These are phyloP conservation scores for Orchesellides sinensis DNA, from an alignment of 2,888 invertebrate genomes.

Conservation along the genomic window DNA sequence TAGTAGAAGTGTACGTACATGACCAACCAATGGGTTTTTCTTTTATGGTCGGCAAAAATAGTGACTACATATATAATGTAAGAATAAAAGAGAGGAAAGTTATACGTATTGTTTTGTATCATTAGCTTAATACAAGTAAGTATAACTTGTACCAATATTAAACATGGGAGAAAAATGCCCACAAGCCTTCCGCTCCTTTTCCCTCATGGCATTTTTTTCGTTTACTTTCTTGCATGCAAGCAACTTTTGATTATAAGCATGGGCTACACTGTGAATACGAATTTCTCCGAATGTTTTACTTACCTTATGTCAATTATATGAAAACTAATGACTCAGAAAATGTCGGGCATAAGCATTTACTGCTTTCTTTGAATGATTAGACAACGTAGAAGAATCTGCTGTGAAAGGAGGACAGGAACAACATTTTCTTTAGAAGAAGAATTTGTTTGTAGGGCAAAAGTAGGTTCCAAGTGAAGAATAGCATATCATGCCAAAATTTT, in stretches of 20 bases:
- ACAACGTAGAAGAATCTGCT: too few relatives aligned
- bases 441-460: too few relatives aligned
- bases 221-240: not conserved
- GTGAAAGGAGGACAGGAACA: too few relatives aligned
- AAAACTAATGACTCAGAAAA: too few relatives aligned
- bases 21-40: constrained; percentile 8
- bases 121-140: too few relatives aligned
- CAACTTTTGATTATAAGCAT: not conserved
- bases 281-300: not conserved
- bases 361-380: too few relatives aligned
- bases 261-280: not conserved
- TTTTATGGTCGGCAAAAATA: not conserved
- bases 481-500: too few relatives aligned
- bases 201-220: not conserved
- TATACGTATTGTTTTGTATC: not conserved
- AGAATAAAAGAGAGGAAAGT: not conserved
- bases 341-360: too few relatives aligned
- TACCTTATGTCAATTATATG: not conserved
- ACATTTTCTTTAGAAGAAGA: too few relatives aligned
- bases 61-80: too few relatives aligned
- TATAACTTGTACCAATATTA: not conserved
- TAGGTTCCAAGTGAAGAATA: too few relatives aligned
- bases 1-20: constrained; percentile 14
- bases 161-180: not conserved
- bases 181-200: not conserved